Evolutionary conservation across 2,113 vertebrate species (phyloP).

Genomic region (Paraplagusia blochii): DNA sequence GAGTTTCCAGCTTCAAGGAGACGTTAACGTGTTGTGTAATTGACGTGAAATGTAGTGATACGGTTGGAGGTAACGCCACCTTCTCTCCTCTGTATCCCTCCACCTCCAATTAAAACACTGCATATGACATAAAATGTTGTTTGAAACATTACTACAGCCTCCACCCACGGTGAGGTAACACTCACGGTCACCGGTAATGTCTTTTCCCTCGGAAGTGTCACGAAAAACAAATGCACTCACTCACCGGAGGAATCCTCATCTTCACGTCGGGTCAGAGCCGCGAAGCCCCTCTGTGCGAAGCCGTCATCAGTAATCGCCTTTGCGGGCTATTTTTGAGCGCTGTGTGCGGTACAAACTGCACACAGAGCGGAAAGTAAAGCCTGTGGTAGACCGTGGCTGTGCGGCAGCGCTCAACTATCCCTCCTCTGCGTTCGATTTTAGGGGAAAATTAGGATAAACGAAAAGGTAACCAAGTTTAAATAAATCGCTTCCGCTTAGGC

Average conservation of each 20-base stretch:
- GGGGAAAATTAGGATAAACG: slow-evolving; percentile 32
- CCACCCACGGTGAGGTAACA: slow-evolving; percentile 1
- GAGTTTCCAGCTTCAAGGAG: neutral
- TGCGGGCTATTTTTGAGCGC: slow-evolving; percentile 32
- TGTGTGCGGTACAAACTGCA: neutral
- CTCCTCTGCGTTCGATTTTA: slow-evolving; percentile 58
- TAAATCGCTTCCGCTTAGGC: neutral
- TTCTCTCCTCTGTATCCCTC: neutral
- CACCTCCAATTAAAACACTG: neutral
- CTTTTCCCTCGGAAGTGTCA: slow-evolving; percentile 20
- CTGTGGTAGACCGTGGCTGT: slow-evolving; percentile 55
- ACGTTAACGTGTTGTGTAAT: slow-evolving; percentile 41
- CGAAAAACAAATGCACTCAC: slow-evolving; percentile 48
- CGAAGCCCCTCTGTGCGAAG: slow-evolving; percentile 40
- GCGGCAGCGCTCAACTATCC: slow-evolving; percentile 58
- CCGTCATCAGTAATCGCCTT: slow-evolving; percentile 57
- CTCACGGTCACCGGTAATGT: neutral
- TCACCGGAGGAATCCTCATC: slow-evolving; percentile 77
- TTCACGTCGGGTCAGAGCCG: slow-evolving; percentile 47
- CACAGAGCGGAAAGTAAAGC: slow-evolving; percentile 55
- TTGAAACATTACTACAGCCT: neutral
- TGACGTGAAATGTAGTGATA: slow-evolving; percentile 21
- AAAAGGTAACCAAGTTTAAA: neutral
- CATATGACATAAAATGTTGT: neutral
- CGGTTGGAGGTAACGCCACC: slow-evolving; percentile 12